Evolutionary conservation across 2,797 vertebrate genomes (phyloP).

Genomic region (Natrix natrix): DNA sequence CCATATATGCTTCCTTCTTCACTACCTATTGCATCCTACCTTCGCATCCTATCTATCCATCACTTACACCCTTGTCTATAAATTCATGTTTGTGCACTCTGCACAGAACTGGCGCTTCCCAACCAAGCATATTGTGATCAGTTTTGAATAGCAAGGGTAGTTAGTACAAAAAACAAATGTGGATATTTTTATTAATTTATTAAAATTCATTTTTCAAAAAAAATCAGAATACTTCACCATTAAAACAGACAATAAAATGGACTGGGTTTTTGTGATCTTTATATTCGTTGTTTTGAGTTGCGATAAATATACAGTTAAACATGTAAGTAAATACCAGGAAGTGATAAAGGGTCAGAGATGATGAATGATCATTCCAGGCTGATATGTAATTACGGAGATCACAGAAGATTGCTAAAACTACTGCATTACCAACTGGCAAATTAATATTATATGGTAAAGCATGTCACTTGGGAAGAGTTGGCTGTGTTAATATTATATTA

Average conservation of each 20-base stretch:
- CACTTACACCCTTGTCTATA: not conserved
- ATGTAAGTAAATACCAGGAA: conserved; percentile 34
- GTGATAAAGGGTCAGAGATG: conserved; percentile 42
- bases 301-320: conserved; percentile 30
- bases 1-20: not conserved
- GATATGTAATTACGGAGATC: conserved; percentile 68
- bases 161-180: not conserved
- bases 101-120: not conserved
- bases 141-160: not conserved
- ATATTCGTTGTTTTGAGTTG: not conserved
- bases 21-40: too few species aligned
- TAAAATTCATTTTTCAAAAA: not conserved
- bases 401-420: conserved; percentile 63
- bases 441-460: conserved; percentile 69
- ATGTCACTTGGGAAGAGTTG: conserved; percentile 67
- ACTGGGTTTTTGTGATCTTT: not conserved
- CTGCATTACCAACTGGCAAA: conserved; percentile 65
- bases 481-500: conserved; percentile 67
- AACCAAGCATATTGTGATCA: not conserved
- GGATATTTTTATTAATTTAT: not conserved
- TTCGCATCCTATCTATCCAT: not conserved
- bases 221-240: not conserved
- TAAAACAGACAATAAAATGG: not conserved
- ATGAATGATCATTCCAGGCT: conserved; percentile 55
- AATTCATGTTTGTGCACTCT: not conserved